Evolutionary conservation across 2,113 vertebrate genomes (phyloP), one percentile per base, ranked within the genome.

Genomic region (Mirounga angustirostris): DNA sequence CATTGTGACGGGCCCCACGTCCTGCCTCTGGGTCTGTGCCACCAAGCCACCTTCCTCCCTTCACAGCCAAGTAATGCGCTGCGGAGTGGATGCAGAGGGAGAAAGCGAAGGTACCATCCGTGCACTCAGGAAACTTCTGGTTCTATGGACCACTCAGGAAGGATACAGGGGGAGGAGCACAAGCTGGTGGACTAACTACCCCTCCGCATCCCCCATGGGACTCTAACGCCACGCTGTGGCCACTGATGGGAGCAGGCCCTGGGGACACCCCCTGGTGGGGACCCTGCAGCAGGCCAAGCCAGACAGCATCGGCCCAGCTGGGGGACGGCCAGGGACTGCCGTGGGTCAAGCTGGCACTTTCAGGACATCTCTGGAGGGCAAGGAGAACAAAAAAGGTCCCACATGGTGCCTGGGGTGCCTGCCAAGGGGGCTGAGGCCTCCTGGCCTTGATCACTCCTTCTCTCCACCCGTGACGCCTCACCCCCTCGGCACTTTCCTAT

Each of bases 341-440:
- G 0, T 16, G 30, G 13, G 63, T 67, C 63, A 33, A 67, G 30
- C 30, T 67, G 99, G 98, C 36, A 99, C 99, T 94, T 99, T 99
- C 98, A 99, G 99, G 97, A 99, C 99, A 97, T 98, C 99, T 80
- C 98, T 99, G 97, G 99, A 99, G 52, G 99, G 99, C 1, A 99
- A 99, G 97, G 99, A 99, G 98, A 99, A 98, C 98, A 99, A 98
- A 98, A 98, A 54, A 40, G 16, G 6, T 0, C 2, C 7, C 78
- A 30, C 0, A 6, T 1, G 7, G 59, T 33, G 18, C 16, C 30
- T n/a, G 19, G 11, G 22, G 36, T 2, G 50, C 15, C 28, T 4
- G 7, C 30, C 7, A 10, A 61, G 19, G 33, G 9, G 30, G 50
- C 63, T 18, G 36, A 83, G 54, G 12, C 40, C 28, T 67, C n/a